Conservation (phyloP, 1,140 invertebrate species). For the Aphaenogaster rudis region DNA sequence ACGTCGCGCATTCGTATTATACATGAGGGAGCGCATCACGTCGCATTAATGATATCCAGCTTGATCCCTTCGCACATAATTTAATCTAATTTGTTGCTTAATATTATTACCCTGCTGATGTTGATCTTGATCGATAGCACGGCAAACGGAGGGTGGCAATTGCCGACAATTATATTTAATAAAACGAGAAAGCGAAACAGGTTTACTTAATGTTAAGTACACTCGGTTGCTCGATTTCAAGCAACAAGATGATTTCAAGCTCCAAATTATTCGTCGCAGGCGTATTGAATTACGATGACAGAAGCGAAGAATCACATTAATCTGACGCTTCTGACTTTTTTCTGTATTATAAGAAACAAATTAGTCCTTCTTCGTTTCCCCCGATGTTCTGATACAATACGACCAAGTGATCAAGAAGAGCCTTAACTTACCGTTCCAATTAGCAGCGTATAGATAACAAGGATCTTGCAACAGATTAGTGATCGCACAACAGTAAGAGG, state of each 20-base stretch:
- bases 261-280: not conserved
- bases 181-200: not conserved
- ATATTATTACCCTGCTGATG: not conserved
- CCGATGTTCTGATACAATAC: not conserved
- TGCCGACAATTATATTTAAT: slow-evolving; percentile 19
- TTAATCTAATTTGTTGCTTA: slow-evolving; percentile 13
- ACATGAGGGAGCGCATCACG: not conserved
- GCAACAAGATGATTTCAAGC: not conserved
- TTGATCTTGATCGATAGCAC: not conserved
- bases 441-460: slow-evolving; percentile 14
- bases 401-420: not conserved
- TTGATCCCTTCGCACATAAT: not conserved
- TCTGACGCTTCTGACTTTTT: not conserved
- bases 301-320: not conserved
- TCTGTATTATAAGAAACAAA: not conserved
- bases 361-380: not conserved
- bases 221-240: not conserved
- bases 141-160: not conserved
- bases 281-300: not conserved
- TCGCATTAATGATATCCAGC: slow-evolving; percentile 1
- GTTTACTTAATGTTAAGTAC: not conserved
- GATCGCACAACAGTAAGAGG: slow-evolving; percentile 10
- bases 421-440: not conserved
- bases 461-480: slow-evolving; percentile 21
- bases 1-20: slow-evolving; percentile 57